Evolutionary conservation across 2,797 vertebrate species (phyloP), one percentile per base, ranked within the genome.

Genomic region (Hydrolagus colliei): DNA sequence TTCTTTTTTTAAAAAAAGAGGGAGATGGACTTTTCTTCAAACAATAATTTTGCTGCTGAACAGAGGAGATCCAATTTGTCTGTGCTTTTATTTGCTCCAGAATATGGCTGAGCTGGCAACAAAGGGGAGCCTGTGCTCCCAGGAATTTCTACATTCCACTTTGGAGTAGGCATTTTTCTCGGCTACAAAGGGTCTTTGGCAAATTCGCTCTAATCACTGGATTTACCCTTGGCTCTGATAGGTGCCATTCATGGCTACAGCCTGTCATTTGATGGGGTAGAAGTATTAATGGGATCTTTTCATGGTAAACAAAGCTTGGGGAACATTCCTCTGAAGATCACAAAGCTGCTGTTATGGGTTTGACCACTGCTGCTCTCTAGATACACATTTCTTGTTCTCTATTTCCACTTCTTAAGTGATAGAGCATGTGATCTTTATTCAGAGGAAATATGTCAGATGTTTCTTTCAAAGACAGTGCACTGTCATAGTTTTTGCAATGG

Each of bases 111-210:
- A 92, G 91, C 91, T 92, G 91, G 92, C 94, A 96, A 98, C 97
- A 98, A 98, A 97, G 95, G 93, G 91, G 92, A 89, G 94, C 95
- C 96, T 98, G 96, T 98, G 93, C 94, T 96, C 95, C 94, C 94
- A 95, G 95, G 95, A 97, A 98, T 97, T 95, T 95, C 95, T 95
- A 94, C 96, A 97, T 97, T 97, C 96, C 96, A 95, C 92, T 92
- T 93, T 95, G 92, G 94, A 96, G 95, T 94, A 95, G 95, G 96
- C 95, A 96, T 97, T 97, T 97, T 96, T 96, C 94, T 96, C 92
- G 92, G 94, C 94, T 95, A 97, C 95, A 97, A 97, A 96, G 94
- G 92, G 93, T 95, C 94, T 96, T 97, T 94, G 94, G 96, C 94
- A 92, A 97, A 96, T 96, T 97, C 95, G 94, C 93, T 95, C 94